These are phyloP conservation scores for Nymphalis io DNA, from an alignment of 1,140 invertebrate species.

Conservation along the genomic window DNA sequence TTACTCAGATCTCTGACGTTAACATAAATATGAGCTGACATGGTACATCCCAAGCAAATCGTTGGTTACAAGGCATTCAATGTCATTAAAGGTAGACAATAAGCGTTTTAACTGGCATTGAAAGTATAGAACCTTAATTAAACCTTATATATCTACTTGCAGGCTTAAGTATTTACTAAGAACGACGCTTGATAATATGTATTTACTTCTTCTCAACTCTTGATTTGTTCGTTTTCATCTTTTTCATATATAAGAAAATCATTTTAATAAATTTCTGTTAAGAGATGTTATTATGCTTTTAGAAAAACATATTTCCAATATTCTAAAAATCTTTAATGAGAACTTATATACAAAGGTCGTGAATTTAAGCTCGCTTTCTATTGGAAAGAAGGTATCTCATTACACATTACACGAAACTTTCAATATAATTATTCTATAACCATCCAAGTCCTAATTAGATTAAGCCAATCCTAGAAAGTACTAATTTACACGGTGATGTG, in stretches of 20 bases:
- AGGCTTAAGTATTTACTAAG: neutral
- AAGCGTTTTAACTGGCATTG: neutral
- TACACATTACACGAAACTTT: constrained; percentile 3
- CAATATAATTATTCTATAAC: constrained; percentile 50
- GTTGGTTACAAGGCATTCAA: constrained; percentile 11
- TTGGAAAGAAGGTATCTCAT: constrained; percentile 36
- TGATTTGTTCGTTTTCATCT: too few species aligned
- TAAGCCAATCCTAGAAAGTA: constrained; percentile 23
- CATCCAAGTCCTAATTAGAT: constrained; percentile 39
- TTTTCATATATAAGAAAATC: neutral
- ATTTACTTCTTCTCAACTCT: too few species aligned
- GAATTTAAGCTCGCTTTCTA: constrained; percentile 30
- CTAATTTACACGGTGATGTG: constrained; percentile 13
- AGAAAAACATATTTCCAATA: neutral
- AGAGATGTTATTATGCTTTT: neutral
- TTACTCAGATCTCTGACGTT: constrained; percentile 32
- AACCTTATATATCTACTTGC: neutral
- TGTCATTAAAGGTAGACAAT: neutral
- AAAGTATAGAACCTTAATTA: neutral
- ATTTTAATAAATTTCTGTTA: neutral
- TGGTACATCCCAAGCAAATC: constrained; percentile 14
- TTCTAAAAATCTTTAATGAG: neutral
- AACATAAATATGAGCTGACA: constrained; percentile 11
- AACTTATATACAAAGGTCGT: neutral
- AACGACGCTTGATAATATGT: neutral